Percentiles rank a stretch among this genome's conserved stretches.
phyloP scores from a whole-genome alignment of 2,888 invertebrate genomes.

The Anodontia alba region DNA sequence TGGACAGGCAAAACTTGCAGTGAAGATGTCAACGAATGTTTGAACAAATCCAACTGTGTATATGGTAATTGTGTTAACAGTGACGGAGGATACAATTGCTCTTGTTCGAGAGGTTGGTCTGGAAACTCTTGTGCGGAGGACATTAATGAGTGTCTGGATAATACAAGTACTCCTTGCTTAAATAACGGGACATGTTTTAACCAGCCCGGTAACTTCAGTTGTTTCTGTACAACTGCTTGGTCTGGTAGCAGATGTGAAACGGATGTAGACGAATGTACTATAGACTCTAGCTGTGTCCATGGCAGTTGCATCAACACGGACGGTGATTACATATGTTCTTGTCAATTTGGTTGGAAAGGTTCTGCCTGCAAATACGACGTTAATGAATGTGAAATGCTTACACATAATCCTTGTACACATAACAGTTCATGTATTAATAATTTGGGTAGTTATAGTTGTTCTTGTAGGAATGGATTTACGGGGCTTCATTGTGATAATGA shows the following conservation, averaged over 20 bases:
- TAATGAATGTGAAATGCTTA: slow-evolving; percentile 29
- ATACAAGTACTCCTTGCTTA: not conserved
- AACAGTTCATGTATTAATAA: slow-evolving; percentile 27
- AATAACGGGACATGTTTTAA: slow-evolving; percentile 33
- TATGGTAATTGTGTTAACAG: slow-evolving; percentile 95
- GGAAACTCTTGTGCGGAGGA: slow-evolving; percentile 89
- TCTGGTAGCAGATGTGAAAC: slow-evolving; percentile 35
- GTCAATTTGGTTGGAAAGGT: slow-evolving; percentile 35
- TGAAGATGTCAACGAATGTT: slow-evolving; percentile 42
- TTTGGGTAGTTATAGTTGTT: slow-evolving; percentile 17
- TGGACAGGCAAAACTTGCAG: slow-evolving; percentile 51
- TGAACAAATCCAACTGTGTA: slow-evolving; percentile 9
- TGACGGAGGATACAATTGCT: slow-evolving; percentile 88
- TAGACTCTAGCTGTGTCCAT: not conserved
- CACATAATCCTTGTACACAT: slow-evolving; percentile 22
- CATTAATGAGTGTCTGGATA: slow-evolving; percentile 30
- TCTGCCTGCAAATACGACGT: slow-evolving; percentile 17
- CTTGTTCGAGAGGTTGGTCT: slow-evolving; percentile 72
- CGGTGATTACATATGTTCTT: slow-evolving; percentile 44
- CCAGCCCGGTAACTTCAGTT: slow-evolving; percentile 37
- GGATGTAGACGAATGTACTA: slow-evolving; percentile 43
- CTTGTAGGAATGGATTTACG: slow-evolving; percentile 25
- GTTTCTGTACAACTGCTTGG: slow-evolving; percentile 44
- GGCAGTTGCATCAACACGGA: slow-evolving; percentile 44
- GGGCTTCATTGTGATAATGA: slow-evolving; percentile 22